Conservation (phyloP, 1,140 invertebrate genomes). For the Micrasema minimum region DNA sequence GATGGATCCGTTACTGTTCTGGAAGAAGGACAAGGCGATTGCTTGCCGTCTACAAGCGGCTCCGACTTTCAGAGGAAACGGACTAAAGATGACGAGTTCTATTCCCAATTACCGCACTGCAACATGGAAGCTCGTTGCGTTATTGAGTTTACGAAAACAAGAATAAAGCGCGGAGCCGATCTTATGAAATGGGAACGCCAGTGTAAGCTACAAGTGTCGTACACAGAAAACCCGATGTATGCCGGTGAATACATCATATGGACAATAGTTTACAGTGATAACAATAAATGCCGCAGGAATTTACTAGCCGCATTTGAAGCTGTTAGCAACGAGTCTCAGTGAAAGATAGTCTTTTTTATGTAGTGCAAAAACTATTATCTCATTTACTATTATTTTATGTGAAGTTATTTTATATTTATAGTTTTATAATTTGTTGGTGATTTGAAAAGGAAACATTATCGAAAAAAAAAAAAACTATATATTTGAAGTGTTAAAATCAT, state of each 20-base stretch:
- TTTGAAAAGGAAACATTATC: slow-evolving; percentile 15
- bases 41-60: slow-evolving; percentile 60
- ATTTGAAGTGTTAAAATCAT: slow-evolving; percentile 17
- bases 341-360: background rate
- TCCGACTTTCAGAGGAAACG: background rate
- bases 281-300: slow-evolving; percentile 69
- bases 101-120: slow-evolving; percentile 29
- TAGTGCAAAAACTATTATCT: slow-evolving; percentile 13
- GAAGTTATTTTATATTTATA: slow-evolving; percentile 11
- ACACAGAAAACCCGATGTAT: slow-evolving; percentile 63
- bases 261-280: slow-evolving; percentile 68
- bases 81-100: slow-evolving; percentile 11
- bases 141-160: slow-evolving; percentile 66
- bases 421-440: slow-evolving; percentile 27
- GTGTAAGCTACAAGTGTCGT: slow-evolving; percentile 69
- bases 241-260: slow-evolving; percentile 69
- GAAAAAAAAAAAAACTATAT: slow-evolving; percentile 10
- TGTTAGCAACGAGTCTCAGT: slow-evolving; percentile 46
- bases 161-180: slow-evolving; percentile 62
- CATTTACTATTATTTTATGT: slow-evolving; percentile 19
- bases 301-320: slow-evolving; percentile 66
- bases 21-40: slow-evolving; percentile 63
- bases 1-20: slow-evolving; percentile 57
- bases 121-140: slow-evolving; percentile 60
- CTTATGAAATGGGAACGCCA: slow-evolving; percentile 68